Evolutionary conservation across 1,140 invertebrate species (phyloP), one percentile per base, ranked within the genome.

Genomic region (Meteorus sp.): DNA sequence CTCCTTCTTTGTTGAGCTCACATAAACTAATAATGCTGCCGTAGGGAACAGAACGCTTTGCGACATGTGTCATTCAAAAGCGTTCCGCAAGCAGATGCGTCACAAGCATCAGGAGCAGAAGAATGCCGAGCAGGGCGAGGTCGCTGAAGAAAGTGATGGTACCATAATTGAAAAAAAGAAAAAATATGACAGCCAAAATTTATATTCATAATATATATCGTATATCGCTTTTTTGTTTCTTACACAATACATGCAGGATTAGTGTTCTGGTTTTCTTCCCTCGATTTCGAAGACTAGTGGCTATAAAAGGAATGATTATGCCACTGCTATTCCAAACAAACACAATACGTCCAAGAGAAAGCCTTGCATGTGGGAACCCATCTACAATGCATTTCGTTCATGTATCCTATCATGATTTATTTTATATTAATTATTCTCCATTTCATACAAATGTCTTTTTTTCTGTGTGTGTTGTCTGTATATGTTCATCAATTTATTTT

Each of bases 41-140:
- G 71, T 82, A 92, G 89, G 89, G 89, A 91, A 92, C 85, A 91
- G 89, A 86, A 91, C 89, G 64, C 84, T 89, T 74, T 92, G 89
- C 80, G 89, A 91, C 80, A 82, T 89, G 74, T 92, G 89, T 83
- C 87, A 85, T 83, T 83, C 86, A 61, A 89, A 88, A 83, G 74
- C 84, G 59, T 83, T 82, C 72, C 83, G 85, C 76, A 89, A 87
- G 75, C 75, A 75, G 82, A 82, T 81, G 67, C 81, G 82, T 66
- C 82, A 85, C 76, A 88, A 86, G 80, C 82, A 82, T 70, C 77
- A 81, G 65, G 83, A 83, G 65, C 81, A 82, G 64, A 83, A 79
- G 70, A 80, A 78, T 52, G 78, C 74, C 65, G 80, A 70, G 65
- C 79, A 72, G 25, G 65, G 65, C 44, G 76, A 79, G 45, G 73